phyloP scores from a whole-genome alignment of 92 coral and sea anemone species.

The Parazoanthus swiftii region DNA sequence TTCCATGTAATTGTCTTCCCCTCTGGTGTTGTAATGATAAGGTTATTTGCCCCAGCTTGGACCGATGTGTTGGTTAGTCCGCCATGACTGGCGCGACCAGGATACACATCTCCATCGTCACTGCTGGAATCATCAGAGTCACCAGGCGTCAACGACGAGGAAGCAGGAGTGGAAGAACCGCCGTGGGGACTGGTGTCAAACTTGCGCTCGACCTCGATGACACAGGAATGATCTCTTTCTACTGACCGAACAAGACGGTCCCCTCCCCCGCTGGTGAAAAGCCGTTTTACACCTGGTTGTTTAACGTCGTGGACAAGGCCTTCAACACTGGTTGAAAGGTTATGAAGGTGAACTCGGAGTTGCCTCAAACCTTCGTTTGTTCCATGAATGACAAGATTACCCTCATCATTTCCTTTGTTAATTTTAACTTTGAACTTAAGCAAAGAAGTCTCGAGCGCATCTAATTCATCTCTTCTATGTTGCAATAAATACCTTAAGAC shows the following conservation, averaged over 20 bases:
- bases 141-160: not conserved
- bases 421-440: conserved; percentile 50
- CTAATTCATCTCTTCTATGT: conserved; percentile 56
- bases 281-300: conserved; percentile 68
- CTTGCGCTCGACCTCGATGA: conserved; percentile 44
- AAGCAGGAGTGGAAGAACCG: not conserved
- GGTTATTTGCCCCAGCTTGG: not conserved
- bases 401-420: conserved; percentile 42
- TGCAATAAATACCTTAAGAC: conserved; percentile 58
- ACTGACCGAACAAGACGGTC: conserved; percentile 59
- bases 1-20: conserved; percentile 76
- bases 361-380: conserved; percentile 60
- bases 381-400: conserved; percentile 61
- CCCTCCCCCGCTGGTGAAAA: conserved; percentile 57
- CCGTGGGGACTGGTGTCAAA: not conserved
- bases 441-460: conserved; percentile 51
- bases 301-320: conserved; percentile 29
- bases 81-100: not conserved
- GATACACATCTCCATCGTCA: conserved; percentile 14
- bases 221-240: conserved; percentile 64
- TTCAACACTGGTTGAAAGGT: conserved; percentile 33
- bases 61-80: not conserved
- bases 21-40: conserved; percentile 43
- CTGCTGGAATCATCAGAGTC: conserved; percentile 31
- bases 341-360: conserved; percentile 12